phyloP scores from a whole-genome alignment of 2,113 vertebrate genomes.

The Hystrix brachyura region DNA sequence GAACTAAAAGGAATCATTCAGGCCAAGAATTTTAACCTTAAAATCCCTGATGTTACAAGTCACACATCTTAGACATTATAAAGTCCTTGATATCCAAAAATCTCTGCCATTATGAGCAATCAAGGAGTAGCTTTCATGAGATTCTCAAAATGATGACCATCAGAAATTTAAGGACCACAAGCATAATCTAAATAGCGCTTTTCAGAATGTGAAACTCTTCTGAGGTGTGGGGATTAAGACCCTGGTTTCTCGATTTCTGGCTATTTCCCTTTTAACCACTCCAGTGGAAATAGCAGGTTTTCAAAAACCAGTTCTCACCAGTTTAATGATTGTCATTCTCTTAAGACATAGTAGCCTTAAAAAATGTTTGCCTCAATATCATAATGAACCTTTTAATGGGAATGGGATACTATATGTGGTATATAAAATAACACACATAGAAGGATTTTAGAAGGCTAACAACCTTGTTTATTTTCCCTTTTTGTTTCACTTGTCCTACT shows the following conservation, averaged over 20 bases:
- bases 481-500: background rate
- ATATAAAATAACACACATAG: background rate
- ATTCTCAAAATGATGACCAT: background rate
- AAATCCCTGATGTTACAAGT: background rate
- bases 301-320: background rate
- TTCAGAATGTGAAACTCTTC: background rate
- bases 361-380: background rate
- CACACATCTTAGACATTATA: background rate
- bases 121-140: background rate
- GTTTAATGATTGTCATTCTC: background rate
- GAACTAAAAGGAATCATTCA: background rate
- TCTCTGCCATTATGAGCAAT: background rate
- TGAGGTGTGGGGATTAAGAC: background rate
- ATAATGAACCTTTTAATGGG: background rate
- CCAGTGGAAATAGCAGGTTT: background rate
- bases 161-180: background rate
- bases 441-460: background rate
- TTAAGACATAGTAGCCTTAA: background rate
- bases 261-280: background rate
- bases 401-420: background rate
- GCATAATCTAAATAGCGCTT: background rate
- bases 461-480: background rate
- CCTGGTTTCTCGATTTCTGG: background rate
- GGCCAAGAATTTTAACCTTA: constrained; percentile 6
- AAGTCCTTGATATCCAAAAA: background rate